Evolutionary conservation across 2,888 invertebrate species (phyloP), one percentile per base, ranked within the genome.

Genomic region (Rhogogaster chlorosoma): DNA sequence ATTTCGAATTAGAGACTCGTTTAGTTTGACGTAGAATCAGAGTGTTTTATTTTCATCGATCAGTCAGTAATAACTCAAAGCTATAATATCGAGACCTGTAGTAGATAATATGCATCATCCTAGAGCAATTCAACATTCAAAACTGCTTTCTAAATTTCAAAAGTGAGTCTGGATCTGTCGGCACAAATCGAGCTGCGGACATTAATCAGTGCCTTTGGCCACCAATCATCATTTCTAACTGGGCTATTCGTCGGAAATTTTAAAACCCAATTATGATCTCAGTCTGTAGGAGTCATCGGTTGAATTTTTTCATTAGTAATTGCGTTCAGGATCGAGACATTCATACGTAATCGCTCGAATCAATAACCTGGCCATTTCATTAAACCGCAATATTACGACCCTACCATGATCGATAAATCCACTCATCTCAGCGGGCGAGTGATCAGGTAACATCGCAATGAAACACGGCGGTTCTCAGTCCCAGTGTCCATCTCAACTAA

Each of bases 101-200:
- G 53, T 49, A 29, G 49, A 77, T 49, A 12, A 53, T n/a, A 61
- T 12, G 61, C 36, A 61, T 64, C 80, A 80, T 61, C 61, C 26
- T 61, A 38, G n/a, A 80, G 12, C 36, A n/a, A 29, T 38, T 64
- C 36, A 26, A 22, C 80, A 42, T 61, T 80, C 61, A 57, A 61
- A 64, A 38, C 61, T 80, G 80, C 80, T 80, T 80, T 80, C 80
- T 80, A 80, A 61, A 80, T 80, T 80, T 80, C 80, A 80, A 80
- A 61, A 80, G 80, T 80, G 61, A 80, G 80, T 45, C 80, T 38
- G 61, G 80, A 61, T 80, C 80, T 80, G 80, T 80, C 80, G 80
- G 42, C 36, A 42, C 61, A 38, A 61, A 80, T 80, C 61, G 61
- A 38, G 22, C 36, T 22, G 45, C 45, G 61, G 57, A 80, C 57